Evolutionary conservation across 2,797 vertebrate genomes (phyloP), one percentile per base, ranked within the genome.

Genomic region (Phaenicophaeus curvirostris): DNA sequence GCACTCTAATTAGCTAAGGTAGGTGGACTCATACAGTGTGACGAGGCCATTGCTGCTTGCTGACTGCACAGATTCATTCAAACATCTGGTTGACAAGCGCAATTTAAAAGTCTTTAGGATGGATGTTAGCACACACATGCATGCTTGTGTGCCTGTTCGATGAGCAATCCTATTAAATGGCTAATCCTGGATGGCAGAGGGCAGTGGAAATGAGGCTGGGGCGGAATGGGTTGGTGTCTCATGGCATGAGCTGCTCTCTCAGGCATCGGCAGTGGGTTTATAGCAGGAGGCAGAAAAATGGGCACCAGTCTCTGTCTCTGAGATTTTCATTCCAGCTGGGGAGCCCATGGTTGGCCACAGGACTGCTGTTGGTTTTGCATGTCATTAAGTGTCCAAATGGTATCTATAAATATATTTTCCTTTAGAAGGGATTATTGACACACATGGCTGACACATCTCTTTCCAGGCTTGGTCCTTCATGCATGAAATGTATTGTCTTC

Each of bases 401-500:
- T 68, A 82, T 66, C 72, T 90, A 66, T 15, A 69, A 88, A 86
- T 76, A 28, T 82, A 31, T 85, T 87, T 95, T 80, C 54, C 55
- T 59, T 86, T 35, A 54, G 63, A 76, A 71, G 46, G 46, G 44
- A 74, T 89, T 89, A 82, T 74, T 94, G 93, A 85, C 78, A 90
- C 13, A 7, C 4, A 24, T 73, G 90, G 46, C 41, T 94, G 84
- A 35, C n/a, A 12, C 31, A 5, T 58, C 81, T 41, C 67, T 65
- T 75, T 78, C 55, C 55, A 88, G 76, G 42, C 83, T 55, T 6
- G 28, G 46, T 67, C 51, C 72, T 87, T 96, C 84, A 50, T 83
- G 95, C 39, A 2, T 93, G 84, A 96, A 97, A 95, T 66, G 73
- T 82, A 91, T 95, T 86, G 89, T 96, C 94, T 97, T 95, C 90